Evolutionary conservation across 1,140 invertebrate species (phyloP).

Genomic region (Procambarus clarkii): DNA sequence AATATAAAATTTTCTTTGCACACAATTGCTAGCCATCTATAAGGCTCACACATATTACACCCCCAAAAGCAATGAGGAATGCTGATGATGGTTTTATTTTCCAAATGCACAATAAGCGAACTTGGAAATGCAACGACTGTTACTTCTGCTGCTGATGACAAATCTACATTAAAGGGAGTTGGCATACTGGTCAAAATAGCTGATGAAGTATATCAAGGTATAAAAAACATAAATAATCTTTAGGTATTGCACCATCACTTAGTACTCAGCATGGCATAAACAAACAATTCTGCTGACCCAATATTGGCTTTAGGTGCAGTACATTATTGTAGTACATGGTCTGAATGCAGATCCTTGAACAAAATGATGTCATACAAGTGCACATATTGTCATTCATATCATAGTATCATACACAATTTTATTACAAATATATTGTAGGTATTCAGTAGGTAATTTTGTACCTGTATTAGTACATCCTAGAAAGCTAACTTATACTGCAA

Average conservation of each 20-base stretch:
- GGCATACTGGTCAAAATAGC: conserved; percentile 56
- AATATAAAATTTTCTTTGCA: neutral
- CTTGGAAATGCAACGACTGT: conserved; percentile 1
- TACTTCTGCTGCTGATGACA: neutral
- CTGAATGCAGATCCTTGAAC: neutral
- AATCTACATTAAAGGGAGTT: conserved; percentile 29
- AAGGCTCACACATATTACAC: conserved; percentile 25
- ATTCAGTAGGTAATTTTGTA: neutral
- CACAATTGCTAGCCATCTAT: conserved; percentile 36
- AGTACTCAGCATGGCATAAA: neutral
- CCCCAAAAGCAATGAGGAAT: conserved; percentile 18
- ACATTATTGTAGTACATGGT: neutral
- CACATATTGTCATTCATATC: neutral
- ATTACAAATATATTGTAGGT: neutral
- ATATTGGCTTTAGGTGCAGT: neutral
- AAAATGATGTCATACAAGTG: neutral
- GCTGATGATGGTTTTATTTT: conserved; percentile 19
- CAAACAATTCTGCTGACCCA: neutral
- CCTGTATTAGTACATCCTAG: neutral
- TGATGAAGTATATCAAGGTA: neutral
- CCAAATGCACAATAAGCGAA: conserved; percentile 29
- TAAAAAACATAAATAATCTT: neutral
- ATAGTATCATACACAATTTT: neutral
- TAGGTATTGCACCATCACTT: neutral
- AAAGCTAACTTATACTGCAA: neutral